Evolutionary conservation across 2,888 invertebrate species (phyloP).

Genomic region (Drosophila phalerata): DNA sequence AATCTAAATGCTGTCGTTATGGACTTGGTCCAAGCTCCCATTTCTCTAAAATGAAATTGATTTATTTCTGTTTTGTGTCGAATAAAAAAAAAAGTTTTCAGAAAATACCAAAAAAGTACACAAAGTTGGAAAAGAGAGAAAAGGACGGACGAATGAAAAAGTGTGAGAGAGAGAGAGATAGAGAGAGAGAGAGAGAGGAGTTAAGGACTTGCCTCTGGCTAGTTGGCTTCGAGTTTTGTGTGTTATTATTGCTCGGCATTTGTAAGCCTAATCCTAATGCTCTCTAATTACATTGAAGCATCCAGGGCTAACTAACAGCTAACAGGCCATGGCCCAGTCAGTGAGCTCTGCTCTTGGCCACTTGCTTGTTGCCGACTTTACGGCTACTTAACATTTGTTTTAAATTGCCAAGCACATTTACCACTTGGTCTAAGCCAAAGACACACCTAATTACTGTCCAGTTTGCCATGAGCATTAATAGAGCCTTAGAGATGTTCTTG

Average conservation of each 20-base stretch:
- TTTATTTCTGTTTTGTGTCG: constrained; percentile 77
- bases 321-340: constrained; percentile 26
- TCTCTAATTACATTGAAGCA: constrained; percentile 72
- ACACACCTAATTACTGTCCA: constrained; percentile 67
- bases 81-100: constrained; percentile 58
- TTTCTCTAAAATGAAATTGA: constrained; percentile 71
- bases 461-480: constrained; percentile 24
- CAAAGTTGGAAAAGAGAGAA: not conserved
- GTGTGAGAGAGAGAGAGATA: not conserved
- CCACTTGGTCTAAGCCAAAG: constrained; percentile 48
- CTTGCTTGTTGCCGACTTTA: constrained; percentile 66
- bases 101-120: constrained; percentile 4
- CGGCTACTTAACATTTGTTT: constrained; percentile 68
- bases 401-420: constrained; percentile 32
- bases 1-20: constrained; percentile 55
- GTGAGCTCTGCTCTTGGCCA: constrained; percentile 29
- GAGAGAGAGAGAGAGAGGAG: not conserved
- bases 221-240: constrained; percentile 51
- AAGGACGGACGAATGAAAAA: not conserved
- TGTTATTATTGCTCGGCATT: constrained; percentile 46
- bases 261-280: constrained; percentile 77
- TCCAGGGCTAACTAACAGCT: constrained; percentile 8
- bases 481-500: constrained; percentile 14
- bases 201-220: constrained; percentile 40
- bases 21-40: constrained; percentile 42